A percentile compares a stretch with the other conserved stretches of the same genome.
Conservation (phyloP, 2,797 vertebrate genomes). For the Ibycter americanus region DNA sequence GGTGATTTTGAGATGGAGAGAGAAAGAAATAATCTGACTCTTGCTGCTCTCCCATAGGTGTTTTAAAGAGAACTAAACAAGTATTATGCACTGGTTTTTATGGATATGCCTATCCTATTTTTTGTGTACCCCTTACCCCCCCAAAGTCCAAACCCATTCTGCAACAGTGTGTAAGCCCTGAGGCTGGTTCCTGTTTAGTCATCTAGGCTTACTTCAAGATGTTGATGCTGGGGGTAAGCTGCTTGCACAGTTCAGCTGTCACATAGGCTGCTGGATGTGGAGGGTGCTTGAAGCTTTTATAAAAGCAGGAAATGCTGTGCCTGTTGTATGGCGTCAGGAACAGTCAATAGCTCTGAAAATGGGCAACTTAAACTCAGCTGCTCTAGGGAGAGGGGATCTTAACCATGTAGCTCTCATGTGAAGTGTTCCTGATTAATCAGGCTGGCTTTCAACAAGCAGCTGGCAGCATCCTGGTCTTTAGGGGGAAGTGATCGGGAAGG, state of each 20-base stretch:
- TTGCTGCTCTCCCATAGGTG: background rate
- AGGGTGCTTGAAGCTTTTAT: background rate
- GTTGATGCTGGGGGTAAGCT: background rate
- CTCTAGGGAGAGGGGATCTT: background rate
- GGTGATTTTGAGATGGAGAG: background rate
- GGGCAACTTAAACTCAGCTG: background rate
- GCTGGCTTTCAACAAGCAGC: background rate
- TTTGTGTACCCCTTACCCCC: background rate
- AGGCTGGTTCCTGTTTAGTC: background rate
- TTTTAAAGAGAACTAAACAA: background rate
- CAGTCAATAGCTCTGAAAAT: background rate
- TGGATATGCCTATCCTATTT: background rate
- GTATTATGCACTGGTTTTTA: accelerated
- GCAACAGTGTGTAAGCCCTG: background rate
- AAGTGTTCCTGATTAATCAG: background rate
- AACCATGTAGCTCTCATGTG: background rate
- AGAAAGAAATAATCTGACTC: background rate
- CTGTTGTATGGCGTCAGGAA: background rate
- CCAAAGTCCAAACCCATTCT: background rate
- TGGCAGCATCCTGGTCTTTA: background rate
- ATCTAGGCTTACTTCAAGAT: background rate
- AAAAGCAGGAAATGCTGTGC: background rate
- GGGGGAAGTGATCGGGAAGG: background rate
- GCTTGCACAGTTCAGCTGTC: background rate
- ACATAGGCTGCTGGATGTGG: background rate